phyloP scores from a whole-genome alignment of 2,888 invertebrate genomes.

The Schizotus pectinicornis region DNA sequence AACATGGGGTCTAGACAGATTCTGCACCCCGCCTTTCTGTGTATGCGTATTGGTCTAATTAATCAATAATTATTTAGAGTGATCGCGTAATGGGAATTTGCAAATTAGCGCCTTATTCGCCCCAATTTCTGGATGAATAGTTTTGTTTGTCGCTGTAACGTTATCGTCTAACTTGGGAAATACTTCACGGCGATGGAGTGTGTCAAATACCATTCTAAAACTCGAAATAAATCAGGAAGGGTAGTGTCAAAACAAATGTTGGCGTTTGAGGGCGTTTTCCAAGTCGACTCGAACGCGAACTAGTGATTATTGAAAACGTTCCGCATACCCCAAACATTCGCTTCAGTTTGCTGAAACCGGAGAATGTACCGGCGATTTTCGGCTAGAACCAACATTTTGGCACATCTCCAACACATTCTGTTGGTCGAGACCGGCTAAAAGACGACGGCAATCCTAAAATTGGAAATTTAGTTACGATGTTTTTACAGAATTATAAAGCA shows the following conservation, averaged over 20 bases:
- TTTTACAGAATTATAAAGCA: conserved; percentile 38
- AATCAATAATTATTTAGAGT: conserved; percentile 1
- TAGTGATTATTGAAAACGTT: conserved; percentile 51
- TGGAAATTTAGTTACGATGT: conserved; percentile 47
- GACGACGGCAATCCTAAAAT: conserved; percentile 47
- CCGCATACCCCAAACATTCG: conserved; percentile 47
- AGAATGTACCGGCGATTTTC: conserved; percentile 41
- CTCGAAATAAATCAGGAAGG: conserved; percentile 44
- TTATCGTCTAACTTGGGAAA: conserved; percentile 10
- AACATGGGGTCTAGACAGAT: not conserved
- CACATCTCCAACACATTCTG: conserved; percentile 44
- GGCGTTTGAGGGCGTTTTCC: conserved; percentile 38
- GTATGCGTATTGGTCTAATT: not conserved
- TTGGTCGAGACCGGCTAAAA: conserved; percentile 43
- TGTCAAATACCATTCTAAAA: conserved; percentile 34
- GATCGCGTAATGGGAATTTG: not conserved
- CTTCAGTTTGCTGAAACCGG: conserved; percentile 50
- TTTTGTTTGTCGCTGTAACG: conserved; percentile 10
- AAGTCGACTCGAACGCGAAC: conserved; percentile 38
- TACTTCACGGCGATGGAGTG: conserved; percentile 20
- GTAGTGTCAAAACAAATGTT: conserved; percentile 48
- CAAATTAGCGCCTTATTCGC: not conserved
- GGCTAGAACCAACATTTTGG: conserved; percentile 45
- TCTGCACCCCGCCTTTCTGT: not conserved
- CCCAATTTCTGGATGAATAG: conserved; percentile 5